Evolutionary conservation across 2,888 invertebrate genomes (phyloP).

Genomic region (Schrankia costaestrigalis): DNA sequence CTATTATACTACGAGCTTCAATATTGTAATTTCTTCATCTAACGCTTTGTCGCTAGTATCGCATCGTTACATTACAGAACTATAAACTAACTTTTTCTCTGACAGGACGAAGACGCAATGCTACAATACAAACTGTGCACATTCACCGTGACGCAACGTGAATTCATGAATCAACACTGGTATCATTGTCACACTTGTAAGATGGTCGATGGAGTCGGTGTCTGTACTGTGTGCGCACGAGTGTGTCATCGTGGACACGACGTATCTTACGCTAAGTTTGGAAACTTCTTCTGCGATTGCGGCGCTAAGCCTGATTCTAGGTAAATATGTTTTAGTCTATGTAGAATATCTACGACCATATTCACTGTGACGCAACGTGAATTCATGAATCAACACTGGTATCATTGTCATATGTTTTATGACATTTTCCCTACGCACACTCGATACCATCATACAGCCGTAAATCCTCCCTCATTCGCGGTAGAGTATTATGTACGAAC

Average conservation of each 20-base stretch:
- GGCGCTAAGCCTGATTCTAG: slow-evolving; percentile 94
- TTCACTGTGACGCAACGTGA: slow-evolving; percentile 98
- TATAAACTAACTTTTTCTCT: not conserved
- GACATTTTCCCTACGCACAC: too few relatives aligned
- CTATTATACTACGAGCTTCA: too few relatives aligned
- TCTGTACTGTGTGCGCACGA: slow-evolving; percentile 97
- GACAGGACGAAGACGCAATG: slow-evolving; percentile 90
- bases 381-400: slow-evolving; percentile 99
- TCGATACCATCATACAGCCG: too few relatives aligned
- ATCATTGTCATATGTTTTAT: slow-evolving; percentile 98
- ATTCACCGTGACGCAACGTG: slow-evolving; percentile 97
- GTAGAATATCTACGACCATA: slow-evolving; percentile 66
- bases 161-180: slow-evolving; percentile 99
- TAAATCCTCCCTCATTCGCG: too few relatives aligned
- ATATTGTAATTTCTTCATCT: too few relatives aligned
- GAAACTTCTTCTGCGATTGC: slow-evolving; percentile 99
- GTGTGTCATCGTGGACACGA: slow-evolving; percentile 99
- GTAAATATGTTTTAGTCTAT: slow-evolving; percentile 32
- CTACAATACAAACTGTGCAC: slow-evolving; percentile 96
- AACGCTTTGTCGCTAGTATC: too few relatives aligned
- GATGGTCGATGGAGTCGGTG: slow-evolving; percentile 99
- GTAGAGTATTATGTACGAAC: too few relatives aligned
- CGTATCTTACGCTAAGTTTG: slow-evolving; percentile 97
- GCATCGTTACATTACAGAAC: too few relatives aligned
- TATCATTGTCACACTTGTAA: slow-evolving; percentile 99